phyloP scores from a whole-genome alignment of 2,797 vertebrate genomes.

The Mycteria americana region DNA sequence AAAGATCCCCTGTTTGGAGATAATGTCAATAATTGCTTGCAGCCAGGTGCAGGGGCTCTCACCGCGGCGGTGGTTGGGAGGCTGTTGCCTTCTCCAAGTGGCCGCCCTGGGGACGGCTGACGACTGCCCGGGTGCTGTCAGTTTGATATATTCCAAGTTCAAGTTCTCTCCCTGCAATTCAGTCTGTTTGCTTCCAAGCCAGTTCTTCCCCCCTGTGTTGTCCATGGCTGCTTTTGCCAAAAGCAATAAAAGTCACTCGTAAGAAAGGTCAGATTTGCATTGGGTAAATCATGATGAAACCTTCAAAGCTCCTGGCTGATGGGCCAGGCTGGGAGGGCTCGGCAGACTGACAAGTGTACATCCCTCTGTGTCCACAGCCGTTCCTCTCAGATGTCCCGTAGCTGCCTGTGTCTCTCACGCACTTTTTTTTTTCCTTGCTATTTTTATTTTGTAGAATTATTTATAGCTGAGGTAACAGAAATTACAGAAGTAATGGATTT shows the following conservation, averaged over 20 bases:
- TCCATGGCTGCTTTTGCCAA: slow-evolving; percentile 67
- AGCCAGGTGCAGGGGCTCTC: slow-evolving; percentile 77
- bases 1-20: slow-evolving; percentile 65
- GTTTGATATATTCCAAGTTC: slow-evolving; percentile 61
- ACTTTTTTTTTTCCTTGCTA: neutral
- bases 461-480: neutral
- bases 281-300: slow-evolving; percentile 53
- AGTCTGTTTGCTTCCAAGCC: slow-evolving; percentile 48
- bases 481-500: neutral
- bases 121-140: slow-evolving; percentile 55
- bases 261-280: slow-evolving; percentile 69
- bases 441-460: neutral
- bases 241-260: slow-evolving; percentile 65
- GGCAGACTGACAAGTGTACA: neutral
- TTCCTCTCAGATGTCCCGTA: neutral
- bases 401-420: neutral
- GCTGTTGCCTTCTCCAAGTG: slow-evolving; percentile 57
- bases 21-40: slow-evolving; percentile 79
- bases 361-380: neutral
- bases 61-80: neutral
- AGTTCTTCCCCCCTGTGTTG: slow-evolving; percentile 9
- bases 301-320: slow-evolving; percentile 42
- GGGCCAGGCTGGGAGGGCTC: neutral
- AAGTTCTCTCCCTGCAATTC: slow-evolving; percentile 36
- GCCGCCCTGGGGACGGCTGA: slow-evolving; percentile 26